Evolutionary conservation across 2,113 vertebrate genomes (phyloP).

Genomic region (human): GRCh38 chr4:179889501-179890000

Average conservation of each 20-base stretch:
- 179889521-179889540: background rate
- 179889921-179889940: background rate
- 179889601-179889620: background rate
- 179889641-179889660: background rate
- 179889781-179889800: background rate
- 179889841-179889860: background rate
- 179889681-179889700: background rate
- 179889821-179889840: background rate
- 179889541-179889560: background rate
- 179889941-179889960: background rate
- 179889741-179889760: background rate
- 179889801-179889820: background rate
- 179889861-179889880: background rate
- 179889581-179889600: background rate
- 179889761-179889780: background rate
- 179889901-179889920: background rate
- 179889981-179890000: background rate
- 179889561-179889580: background rate
- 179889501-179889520: background rate
- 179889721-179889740: background rate
- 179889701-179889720: too few species aligned
- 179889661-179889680: background rate
- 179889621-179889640: background rate
- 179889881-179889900: background rate
- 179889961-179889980: background rate